Percentiles rank a stretch among this genome's conserved stretches.
These are phyloP conservation scores for Tenebrio molitor DNA, from an alignment of 1,140 invertebrate species.

Conservation along the genomic window DNA sequence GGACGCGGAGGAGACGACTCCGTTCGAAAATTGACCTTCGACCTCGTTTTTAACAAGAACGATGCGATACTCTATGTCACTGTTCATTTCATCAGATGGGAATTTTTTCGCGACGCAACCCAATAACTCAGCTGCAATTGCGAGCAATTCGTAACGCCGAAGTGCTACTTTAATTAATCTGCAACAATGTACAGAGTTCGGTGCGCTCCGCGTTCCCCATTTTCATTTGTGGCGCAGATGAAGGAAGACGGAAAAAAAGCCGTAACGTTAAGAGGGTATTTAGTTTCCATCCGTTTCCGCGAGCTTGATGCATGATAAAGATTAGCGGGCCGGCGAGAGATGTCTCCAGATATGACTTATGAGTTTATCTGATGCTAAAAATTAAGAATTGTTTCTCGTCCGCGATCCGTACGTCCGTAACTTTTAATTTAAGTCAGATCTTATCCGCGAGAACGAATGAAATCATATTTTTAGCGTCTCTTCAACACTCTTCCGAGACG, in stretches of 20 bases:
- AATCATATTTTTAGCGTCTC: constrained; percentile 1
- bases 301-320: constrained; percentile 48
- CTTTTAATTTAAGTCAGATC: constrained; percentile 43
- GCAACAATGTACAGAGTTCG: too few species aligned
- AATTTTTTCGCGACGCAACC: not conserved
- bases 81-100: too few species aligned
- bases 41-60: too few species aligned
- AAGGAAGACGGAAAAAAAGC: constrained; percentile 29
- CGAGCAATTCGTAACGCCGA: not conserved
- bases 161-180: too few species aligned
- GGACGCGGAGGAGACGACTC: too few species aligned
- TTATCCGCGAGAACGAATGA: not conserved
- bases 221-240: not conserved
- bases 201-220: too few species aligned
- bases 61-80: too few species aligned
- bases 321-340: constrained; percentile 44
- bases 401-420: constrained; percentile 15
- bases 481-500: constrained; percentile 1
- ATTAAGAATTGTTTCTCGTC: constrained; percentile 49
- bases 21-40: too few species aligned
- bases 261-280: constrained; percentile 36
- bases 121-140: not conserved
- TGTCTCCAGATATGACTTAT: constrained; percentile 48
- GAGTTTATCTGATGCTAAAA: constrained; percentile 50
- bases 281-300: constrained; percentile 44